Evolutionary conservation across 2,797 vertebrate genomes (phyloP), one percentile per base, ranked within the genome.

Genomic region (Austrolebias charrua): DNA sequence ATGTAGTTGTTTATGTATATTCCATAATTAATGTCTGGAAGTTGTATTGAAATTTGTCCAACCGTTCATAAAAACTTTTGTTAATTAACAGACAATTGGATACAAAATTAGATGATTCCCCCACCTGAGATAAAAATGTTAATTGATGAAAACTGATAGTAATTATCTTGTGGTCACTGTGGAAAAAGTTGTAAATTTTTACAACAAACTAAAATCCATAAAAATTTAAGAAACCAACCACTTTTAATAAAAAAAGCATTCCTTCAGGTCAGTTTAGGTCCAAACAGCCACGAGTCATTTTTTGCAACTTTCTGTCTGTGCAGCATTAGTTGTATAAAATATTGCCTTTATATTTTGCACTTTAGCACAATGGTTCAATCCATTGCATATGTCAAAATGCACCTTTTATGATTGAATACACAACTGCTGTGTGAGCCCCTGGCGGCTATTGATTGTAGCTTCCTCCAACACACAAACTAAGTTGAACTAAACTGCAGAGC

Each of bases 361-460:
- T 47, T 73, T 31, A 52, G 59, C 69, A 66, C 55, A 61, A 61
- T 50, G 33, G 20, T 55, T 64, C 49, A 12, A 61, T 74, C 63
- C 57, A 54, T 56, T 58, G 35, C 3, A 35, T 16, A 28, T 58
- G 61, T 31, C 56, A 49, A 43, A 7, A 1, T 15, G 18, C 14
- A 16, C 6, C n/a, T 38, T 33, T 20, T 56, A 31, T 45, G 33
- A 59, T 7, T 58, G 20, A 55, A 0, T 19, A 24, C n/a, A 29
- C 10, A 38, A 14, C 9, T 19, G 55, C 31, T 65, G 56, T 7
- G 38, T 49, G 10, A 43, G 43, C 47, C 20, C 28, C 19, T 44
- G 61, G 54, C 46, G 60, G 57, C 55, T 63, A 63, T 69, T 63
- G 77, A 64, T 63, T 6, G 53, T 12, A 18, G 1, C 15, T 16